Percentiles rank a stretch among this genome's conserved stretches.
Conservation (phyloP, 1,140 invertebrate genomes). For the Aphaenogaster rudis region DNA sequence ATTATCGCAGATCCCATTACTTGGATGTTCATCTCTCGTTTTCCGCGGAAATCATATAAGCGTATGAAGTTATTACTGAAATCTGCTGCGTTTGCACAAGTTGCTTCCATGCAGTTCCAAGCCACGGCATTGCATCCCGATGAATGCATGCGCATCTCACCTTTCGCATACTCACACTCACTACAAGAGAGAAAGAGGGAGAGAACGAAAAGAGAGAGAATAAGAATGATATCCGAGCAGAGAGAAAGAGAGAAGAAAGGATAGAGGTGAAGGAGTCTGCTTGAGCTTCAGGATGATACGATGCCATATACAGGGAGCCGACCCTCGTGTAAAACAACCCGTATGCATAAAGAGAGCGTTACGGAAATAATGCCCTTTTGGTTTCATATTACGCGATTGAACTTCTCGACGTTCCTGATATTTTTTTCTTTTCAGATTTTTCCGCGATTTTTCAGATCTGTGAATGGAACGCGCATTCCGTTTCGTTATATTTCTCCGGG, state of each 20-base stretch:
- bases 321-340: neutral
- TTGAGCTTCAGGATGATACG: slow-evolving; percentile 9
- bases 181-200: slow-evolving; percentile 64
- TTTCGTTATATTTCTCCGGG: neutral
- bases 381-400: neutral
- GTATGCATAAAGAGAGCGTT: neutral
- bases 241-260: neutral
- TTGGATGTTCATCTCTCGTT: neutral
- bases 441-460: neutral
- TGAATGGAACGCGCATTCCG: neutral
- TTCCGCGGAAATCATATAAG: neutral
- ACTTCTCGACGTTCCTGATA: neutral
- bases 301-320: slow-evolving; percentile 23
- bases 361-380: neutral
- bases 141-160: slow-evolving; percentile 80
- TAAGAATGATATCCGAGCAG: neutral
- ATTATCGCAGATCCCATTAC: neutral
- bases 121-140: slow-evolving; percentile 68
- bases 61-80: slow-evolving; percentile 32
- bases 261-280: slow-evolving; percentile 13
- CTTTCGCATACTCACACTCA: slow-evolving; percentile 73
- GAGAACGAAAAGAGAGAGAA: slow-evolving; percentile 15
- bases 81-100: slow-evolving; percentile 19
- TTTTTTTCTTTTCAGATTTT: neutral
- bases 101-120: slow-evolving; percentile 76